Percentiles rank a stretch among this genome's conserved stretches.
These are phyloP conservation scores for Bombus picipes DNA, from an alignment of 1,140 invertebrate genomes.

Conservation along the genomic window DNA sequence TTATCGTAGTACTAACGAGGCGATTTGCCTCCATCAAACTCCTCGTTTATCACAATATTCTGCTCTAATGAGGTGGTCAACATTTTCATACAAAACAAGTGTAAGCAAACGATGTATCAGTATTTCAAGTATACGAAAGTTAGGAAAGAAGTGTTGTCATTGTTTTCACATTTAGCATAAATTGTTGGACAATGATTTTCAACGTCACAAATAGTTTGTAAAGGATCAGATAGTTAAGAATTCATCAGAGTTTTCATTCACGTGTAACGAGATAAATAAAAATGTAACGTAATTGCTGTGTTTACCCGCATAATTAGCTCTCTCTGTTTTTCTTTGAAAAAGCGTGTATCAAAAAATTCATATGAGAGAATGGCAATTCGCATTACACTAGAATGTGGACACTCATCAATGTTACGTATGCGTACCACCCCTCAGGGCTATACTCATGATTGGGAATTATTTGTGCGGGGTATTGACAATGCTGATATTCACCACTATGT, in stretches of 20 bases:
- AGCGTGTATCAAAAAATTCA: conserved; percentile 37
- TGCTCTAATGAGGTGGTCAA: conserved; percentile 35
- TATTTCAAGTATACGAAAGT: conserved; percentile 51
- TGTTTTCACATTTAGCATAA: conserved; percentile 42
- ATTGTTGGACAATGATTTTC: conserved; percentile 37
- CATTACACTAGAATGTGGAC: conserved; percentile 95
- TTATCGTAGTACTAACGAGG: background rate
- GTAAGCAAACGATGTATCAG: conserved; percentile 52
- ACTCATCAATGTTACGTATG: conserved; percentile 90
- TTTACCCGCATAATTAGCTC: conserved; percentile 27
- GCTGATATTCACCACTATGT: conserved; percentile 94
- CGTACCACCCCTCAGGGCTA: conserved; percentile 93
- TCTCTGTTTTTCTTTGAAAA: conserved; percentile 39
- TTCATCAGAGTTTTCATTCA: conserved; percentile 29
- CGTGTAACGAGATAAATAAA: conserved; percentile 47
- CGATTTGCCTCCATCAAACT: conserved; percentile 7
- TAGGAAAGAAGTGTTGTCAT: conserved; percentile 55
- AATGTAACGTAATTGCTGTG: conserved; percentile 53
- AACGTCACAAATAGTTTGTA: conserved; percentile 7
- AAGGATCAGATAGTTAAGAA: conserved; percentile 6
- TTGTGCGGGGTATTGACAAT: conserved; percentile 93
- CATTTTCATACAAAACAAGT: conserved; percentile 69
- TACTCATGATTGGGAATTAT: conserved; percentile 99
- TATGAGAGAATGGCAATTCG: conserved; percentile 87
- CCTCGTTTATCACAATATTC: conserved; percentile 14